A percentile compares a stretch with the other conserved stretches of the same genome.
phyloP scores from a whole-genome alignment of 2,113 vertebrate species.

The Pardalotus punctatus region DNA sequence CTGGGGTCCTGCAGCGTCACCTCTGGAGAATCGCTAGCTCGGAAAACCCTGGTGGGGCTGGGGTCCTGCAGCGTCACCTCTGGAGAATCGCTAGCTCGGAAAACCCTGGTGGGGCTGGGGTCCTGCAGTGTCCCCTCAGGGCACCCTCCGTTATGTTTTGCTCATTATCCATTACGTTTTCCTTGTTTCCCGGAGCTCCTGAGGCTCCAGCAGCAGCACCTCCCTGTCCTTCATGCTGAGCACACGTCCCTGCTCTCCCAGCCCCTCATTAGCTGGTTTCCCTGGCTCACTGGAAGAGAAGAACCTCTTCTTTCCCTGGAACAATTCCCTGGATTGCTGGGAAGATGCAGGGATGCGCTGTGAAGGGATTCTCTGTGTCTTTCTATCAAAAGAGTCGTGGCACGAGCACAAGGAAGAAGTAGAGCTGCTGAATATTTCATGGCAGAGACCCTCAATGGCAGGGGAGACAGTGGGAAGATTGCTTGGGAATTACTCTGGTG shows the following conservation, averaged over 20 bases:
- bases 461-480: not conserved
- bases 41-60: too few species aligned
- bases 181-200: not conserved
- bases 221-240: not conserved
- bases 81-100: not conserved
- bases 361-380: not conserved
- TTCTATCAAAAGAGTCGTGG: not conserved
- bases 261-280: not conserved
- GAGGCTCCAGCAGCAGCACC: rapidly evolving
- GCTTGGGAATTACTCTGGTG: not conserved
- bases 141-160: not conserved
- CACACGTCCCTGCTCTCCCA: not conserved
- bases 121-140: not conserved
- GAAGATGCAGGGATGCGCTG: not conserved
- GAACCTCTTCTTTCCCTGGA: not conserved
- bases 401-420: not conserved
- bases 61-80: too few species aligned
- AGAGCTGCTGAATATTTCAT: not conserved
- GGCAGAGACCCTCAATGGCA: not conserved
- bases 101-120: too few species aligned
- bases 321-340: not conserved
- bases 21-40: too few species aligned
- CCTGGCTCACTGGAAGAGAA: not conserved
- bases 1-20: too few species aligned
- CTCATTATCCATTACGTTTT: not conserved